Base-by-base conservation (phyloP, 2,113 vertebrate species). In the Pterocles orientalis region DNA sequence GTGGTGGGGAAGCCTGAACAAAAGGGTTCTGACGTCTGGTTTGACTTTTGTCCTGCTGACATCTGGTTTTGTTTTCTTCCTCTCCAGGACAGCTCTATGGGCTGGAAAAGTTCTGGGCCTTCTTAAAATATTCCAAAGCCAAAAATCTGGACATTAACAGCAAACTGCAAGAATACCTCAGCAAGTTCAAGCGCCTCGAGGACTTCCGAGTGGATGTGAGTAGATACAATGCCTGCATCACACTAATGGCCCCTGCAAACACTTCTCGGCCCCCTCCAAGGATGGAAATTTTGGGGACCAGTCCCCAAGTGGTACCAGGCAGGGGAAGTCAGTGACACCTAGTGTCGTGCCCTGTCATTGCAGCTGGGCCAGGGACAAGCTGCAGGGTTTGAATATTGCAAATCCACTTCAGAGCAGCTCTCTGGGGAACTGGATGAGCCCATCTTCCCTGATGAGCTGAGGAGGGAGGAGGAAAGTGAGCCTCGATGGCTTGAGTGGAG, bases 61-160 rank as follows among this genome's bases (percentile, higher is more conserved):
- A 2, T 20, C 31, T 73, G 69, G 10, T 53, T 79, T 80, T 64
- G 2, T 36, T 71, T 83, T 54, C 16, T 26, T 26, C 19, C 13
- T 6, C 28, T 75, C 33, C 92, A 99, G 99, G 99, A 76, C 99
- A 99, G 95, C 99, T 99, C 20, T 99, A 99, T 47, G 99, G 99
- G 88, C 98, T 99, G 87, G 99, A 99, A 97, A 99, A 99, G 97
- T 99, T 99, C 97, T 99, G 99, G 99, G 99, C 99, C 91, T 99
- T 99, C 97, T 98, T 99, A 79, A 99, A 99, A 97, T 99, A 99
- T 98, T 99, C 99, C 93, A 99, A 99, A 99, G 98, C 98, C 96
- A 99, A 99, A 98, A 99, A 95, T 96, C 95, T 99, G 98, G 99
- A 99, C 95, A 99, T 99, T 64, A 98, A 99, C 95, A 98, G 99